Evolutionary conservation across 2,888 invertebrate genomes (phyloP).

Genomic region (Priocnemis perturbator): DNA sequence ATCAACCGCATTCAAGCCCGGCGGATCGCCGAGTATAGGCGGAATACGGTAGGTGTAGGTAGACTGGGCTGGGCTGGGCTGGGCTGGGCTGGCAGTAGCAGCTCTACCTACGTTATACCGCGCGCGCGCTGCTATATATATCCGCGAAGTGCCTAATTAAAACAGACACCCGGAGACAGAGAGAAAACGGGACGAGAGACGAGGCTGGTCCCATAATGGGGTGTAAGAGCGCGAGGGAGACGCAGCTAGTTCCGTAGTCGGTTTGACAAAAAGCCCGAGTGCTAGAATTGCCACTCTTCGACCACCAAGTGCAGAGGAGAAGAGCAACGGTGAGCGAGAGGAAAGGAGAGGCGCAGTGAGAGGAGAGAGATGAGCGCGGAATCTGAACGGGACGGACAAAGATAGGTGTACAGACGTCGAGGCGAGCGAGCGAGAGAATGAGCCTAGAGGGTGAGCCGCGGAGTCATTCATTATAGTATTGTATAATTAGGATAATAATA

Average conservation of each 20-base stretch:
- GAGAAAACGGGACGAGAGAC: constrained; percentile 60
- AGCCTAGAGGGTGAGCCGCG: constrained; percentile 55
- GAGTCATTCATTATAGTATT: constrained; percentile 72
- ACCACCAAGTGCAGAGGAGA: constrained; percentile 68
- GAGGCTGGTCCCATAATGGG: constrained; percentile 62
- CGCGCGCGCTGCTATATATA: constrained; percentile 35
- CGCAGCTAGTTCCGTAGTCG: constrained; percentile 66
- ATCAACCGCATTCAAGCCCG: constrained; percentile 69
- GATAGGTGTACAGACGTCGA: constrained; percentile 36
- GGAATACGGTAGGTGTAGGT: constrained; percentile 51
- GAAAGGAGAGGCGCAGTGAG: constrained; percentile 33
- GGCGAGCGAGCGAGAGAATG: constrained; percentile 47
- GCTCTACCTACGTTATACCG: constrained; percentile 8
- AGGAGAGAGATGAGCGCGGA: constrained; percentile 39
- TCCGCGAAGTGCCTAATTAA: constrained; percentile 77
- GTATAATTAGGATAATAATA: constrained; percentile 76
- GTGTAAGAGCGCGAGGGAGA: constrained; percentile 69
- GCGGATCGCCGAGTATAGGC: constrained; percentile 67
- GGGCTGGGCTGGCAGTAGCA: not conserved
- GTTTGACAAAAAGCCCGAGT: constrained; percentile 70
- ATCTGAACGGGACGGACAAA: constrained; percentile 40
- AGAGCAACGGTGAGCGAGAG: constrained; percentile 58
- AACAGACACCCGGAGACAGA: constrained; percentile 74
- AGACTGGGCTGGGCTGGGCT: constrained; percentile 31
- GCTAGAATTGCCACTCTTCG: constrained; percentile 75